A percentile compares a stretch with the other conserved stretches of the same genome.
phyloP scores from a whole-genome alignment of 2,113 vertebrate genomes.

The Cyrtonyx montezumae region DNA sequence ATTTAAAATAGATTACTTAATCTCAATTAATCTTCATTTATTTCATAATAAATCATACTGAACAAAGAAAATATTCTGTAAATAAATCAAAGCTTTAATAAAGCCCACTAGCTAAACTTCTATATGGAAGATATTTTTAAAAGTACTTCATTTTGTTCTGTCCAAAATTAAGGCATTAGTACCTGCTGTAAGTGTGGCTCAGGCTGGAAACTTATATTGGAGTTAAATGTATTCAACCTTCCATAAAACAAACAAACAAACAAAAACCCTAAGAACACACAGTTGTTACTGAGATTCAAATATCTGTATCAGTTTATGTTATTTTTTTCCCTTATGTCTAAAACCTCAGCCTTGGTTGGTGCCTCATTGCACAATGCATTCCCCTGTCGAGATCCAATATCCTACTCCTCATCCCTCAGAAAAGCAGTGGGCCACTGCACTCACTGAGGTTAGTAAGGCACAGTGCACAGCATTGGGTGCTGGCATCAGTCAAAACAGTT shows the following conservation, averaged over 20 bases:
- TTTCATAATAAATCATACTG: not conserved
- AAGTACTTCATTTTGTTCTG: not conserved
- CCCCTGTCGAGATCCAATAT: not conserved
- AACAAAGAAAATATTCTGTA: not conserved
- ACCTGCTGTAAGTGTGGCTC: not conserved
- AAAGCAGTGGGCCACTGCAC: not conserved
- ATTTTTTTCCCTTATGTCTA: not conserved
- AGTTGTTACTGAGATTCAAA: not conserved
- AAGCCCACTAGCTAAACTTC: not conserved
- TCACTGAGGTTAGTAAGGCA: not conserved
- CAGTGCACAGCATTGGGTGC: not conserved
- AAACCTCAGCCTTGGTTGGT: not conserved
- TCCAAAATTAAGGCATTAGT: not conserved
- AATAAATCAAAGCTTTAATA: not conserved
- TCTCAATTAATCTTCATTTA: not conserved
- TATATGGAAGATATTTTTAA: not conserved
- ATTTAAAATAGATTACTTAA: not conserved
- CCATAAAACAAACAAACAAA: not conserved
- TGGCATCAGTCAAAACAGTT: not conserved
- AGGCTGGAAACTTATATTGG: not conserved
- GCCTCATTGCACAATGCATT: not conserved
- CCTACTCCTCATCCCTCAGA: not conserved
- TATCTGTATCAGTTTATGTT: not conserved
- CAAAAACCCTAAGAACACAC: not conserved
- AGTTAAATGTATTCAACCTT: not conserved